These are phyloP conservation scores for Peromyscus californicus DNA, from an alignment of 2,113 vertebrate species.

Conservation along the genomic window DNA sequence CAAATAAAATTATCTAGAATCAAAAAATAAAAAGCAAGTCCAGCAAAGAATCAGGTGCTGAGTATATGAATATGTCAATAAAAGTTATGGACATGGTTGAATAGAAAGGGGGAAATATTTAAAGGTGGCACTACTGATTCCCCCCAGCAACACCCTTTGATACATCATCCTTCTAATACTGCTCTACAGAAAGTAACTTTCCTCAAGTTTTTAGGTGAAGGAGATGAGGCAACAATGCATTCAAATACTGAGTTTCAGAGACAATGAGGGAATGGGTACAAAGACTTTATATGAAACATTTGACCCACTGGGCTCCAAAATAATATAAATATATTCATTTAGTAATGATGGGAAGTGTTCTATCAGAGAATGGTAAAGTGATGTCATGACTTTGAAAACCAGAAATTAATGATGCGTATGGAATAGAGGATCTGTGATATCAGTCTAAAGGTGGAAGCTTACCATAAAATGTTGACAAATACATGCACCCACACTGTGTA, in stretches of 20 bases:
- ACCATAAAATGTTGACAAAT: background rate
- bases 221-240: too few species aligned
- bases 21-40: background rate
- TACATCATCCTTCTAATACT: too few species aligned
- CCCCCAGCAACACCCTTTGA: too few species aligned
- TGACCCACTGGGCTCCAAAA: background rate
- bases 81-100: background rate
- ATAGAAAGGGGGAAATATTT: background rate
- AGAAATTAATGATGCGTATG: background rate
- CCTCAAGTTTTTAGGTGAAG: too few species aligned
- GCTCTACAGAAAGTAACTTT: too few species aligned
- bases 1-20: background rate
- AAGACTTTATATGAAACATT: background rate
- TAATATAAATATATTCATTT: background rate
- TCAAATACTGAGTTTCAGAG: too few species aligned
- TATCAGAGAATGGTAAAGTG: background rate
- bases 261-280: too few species aligned
- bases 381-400: background rate
- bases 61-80: background rate
- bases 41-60: background rate
- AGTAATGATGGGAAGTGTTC: background rate
- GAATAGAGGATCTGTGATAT: background rate
- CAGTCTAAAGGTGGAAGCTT: background rate
- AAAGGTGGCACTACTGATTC: background rate
- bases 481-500: background rate